These are phyloP conservation scores for Unio delphinus DNA, from an alignment of 2,888 invertebrate genomes.

Conservation along the genomic window DNA sequence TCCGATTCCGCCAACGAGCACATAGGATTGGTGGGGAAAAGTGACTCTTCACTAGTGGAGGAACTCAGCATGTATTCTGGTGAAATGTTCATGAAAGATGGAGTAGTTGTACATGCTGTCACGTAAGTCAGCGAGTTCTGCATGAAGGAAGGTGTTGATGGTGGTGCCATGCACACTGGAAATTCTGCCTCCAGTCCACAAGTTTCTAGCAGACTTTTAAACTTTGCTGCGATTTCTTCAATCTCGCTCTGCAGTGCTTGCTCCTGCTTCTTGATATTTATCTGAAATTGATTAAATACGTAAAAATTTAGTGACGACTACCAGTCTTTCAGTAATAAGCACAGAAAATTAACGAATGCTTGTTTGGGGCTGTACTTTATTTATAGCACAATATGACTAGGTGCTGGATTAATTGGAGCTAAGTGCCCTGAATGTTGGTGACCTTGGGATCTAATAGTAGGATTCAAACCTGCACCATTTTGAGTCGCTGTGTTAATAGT, in stretches of 20 bases:
- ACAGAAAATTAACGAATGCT: no score
- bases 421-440: no score
- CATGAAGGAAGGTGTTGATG: conserved; percentile 43
- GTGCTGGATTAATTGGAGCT: no score
- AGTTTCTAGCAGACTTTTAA: conserved; percentile 50
- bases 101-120: conserved; percentile 33
- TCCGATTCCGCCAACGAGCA: conserved; percentile 14
- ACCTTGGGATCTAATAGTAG: no score
- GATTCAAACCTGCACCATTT: no score
- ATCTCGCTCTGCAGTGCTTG: conserved; percentile 51
- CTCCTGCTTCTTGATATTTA: conserved; percentile 48
- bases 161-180: conserved; percentile 32
- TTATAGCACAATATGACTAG: no score
- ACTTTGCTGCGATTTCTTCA: conserved; percentile 51
- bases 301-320: no score
- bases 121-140: conserved; percentile 37
- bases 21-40: conserved; percentile 17
- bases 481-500: no score
- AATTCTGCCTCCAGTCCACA: conserved; percentile 48
- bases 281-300: conserved; percentile 33
- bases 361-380: no score
- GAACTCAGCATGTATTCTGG: conserved; percentile 12
- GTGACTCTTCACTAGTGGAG: conserved; percentile 25
- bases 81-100: conserved; percentile 32
- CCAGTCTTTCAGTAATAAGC: no score